A percentile compares a stretch with the other conserved stretches of the same genome.
phyloP scores from a whole-genome alignment of 2,888 invertebrate species.

The Phasia obesa region DNA sequence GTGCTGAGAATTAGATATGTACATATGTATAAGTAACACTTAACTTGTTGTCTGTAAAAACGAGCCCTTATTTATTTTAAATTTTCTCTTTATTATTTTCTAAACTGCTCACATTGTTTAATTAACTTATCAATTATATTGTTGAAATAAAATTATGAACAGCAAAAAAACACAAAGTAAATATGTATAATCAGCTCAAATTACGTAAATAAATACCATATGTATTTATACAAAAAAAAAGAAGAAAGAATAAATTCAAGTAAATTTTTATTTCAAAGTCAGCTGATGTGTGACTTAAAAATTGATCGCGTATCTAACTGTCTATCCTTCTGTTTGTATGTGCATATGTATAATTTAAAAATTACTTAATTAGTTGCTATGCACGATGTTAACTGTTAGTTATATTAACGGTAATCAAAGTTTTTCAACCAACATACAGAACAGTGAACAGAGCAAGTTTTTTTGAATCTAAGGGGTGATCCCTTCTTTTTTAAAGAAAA shows the following conservation, averaged over 20 bases:
- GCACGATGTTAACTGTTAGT: too few species aligned
- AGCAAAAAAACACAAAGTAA: slow-evolving; percentile 20
- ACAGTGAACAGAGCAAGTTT: too few species aligned
- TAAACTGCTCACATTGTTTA: slow-evolving; percentile 60
- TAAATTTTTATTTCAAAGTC: slow-evolving; percentile 39
- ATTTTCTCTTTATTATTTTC: slow-evolving; percentile 21
- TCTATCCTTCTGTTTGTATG: neutral
- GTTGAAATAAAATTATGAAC: slow-evolving; percentile 42
- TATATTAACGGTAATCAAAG: too few species aligned
- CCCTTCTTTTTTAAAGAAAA: too few species aligned
- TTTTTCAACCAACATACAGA: too few species aligned
- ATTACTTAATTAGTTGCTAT: neutral
- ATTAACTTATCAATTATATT: slow-evolving; percentile 58
- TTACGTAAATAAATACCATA: slow-evolving; percentile 42
- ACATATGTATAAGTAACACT: too few species aligned
- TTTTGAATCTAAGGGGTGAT: too few species aligned
- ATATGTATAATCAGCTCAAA: slow-evolving; percentile 51
- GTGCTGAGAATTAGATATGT: too few species aligned
- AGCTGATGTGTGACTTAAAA: slow-evolving; percentile 29
- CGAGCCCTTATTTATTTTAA: neutral
- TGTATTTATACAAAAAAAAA: slow-evolving; percentile 40
- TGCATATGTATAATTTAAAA: too few species aligned
- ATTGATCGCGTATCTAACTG: slow-evolving; percentile 23
- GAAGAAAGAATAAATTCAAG: slow-evolving; percentile 5
- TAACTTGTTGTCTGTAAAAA: neutral